These are phyloP conservation scores for Sander vitreus DNA, from an alignment of 2,113 vertebrate genomes.

Conservation along the genomic window DNA sequence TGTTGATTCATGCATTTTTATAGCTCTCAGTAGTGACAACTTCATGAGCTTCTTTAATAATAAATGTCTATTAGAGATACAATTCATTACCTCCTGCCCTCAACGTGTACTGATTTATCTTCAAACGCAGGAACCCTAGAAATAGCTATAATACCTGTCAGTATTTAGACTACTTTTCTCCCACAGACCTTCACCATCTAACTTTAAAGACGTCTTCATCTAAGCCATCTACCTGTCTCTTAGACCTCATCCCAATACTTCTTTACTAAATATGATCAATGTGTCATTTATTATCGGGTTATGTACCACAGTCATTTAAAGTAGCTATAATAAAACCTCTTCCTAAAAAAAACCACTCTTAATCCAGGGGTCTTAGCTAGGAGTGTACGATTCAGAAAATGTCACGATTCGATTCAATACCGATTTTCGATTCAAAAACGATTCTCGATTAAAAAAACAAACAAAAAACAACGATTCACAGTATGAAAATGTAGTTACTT, in stretches of 20 bases:
- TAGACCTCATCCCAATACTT: not conserved
- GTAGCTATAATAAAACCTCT: no score
- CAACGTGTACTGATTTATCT: not conserved
- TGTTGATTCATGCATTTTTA: not conserved
- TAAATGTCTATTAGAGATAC: not conserved
- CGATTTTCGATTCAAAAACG: no score
- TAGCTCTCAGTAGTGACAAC: not conserved
- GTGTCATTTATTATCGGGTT: not conserved
- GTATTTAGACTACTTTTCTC: not conserved
- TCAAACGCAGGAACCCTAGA: not conserved
- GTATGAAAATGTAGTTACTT: no score
- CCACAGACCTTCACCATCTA: not conserved
- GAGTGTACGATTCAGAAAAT: no score
- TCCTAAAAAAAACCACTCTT: no score
- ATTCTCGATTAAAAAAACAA: no score
- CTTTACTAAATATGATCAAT: not conserved
- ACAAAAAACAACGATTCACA: no score
- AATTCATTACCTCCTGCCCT: not conserved
- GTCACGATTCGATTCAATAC: no score
- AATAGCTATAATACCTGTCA: not conserved
- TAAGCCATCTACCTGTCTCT: not conserved
- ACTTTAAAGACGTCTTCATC: not conserved
- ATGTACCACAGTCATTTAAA: no score
- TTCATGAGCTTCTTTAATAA: not conserved
- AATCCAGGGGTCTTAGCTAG: no score